A percentile compares a stretch with the other conserved stretches of the same genome.
These are phyloP conservation scores for Montipora capricornis DNA, from an alignment of 64 coral and sea anemone species.

Conservation along the genomic window DNA sequence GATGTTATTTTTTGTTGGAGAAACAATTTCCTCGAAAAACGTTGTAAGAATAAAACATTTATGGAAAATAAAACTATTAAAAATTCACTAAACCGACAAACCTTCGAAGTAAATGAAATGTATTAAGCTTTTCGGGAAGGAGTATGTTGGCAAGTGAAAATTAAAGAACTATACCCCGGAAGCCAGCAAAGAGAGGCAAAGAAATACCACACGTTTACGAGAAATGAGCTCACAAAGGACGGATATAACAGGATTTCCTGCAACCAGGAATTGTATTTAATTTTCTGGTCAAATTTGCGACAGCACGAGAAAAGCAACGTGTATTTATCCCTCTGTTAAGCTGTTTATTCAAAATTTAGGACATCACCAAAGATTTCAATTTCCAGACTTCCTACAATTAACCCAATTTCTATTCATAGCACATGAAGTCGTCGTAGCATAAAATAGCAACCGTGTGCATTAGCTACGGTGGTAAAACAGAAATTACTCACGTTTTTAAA, in stretches of 20 bases:
- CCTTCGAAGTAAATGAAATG: background rate
- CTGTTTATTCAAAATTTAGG: slow-evolving; percentile 67
- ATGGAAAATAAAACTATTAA: slow-evolving; percentile 15
- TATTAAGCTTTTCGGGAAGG: background rate
- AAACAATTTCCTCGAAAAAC: slow-evolving; percentile 17
- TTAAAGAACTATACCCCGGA: background rate
- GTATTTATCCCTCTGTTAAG: slow-evolving; percentile 24
- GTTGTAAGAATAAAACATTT: slow-evolving; percentile 29
- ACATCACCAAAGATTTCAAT: slow-evolving; percentile 54
- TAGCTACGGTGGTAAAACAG: background rate
- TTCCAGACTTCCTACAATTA: slow-evolving; percentile 10
- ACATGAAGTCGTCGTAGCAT: slow-evolving; percentile 50
- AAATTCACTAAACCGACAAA: slow-evolving; percentile 36
- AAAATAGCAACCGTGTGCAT: background rate
- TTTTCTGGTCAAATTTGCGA: slow-evolving; percentile 6
- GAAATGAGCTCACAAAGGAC: background rate
- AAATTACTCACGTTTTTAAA: slow-evolving; percentile 95
- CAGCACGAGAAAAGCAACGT: slow-evolving; percentile 24
- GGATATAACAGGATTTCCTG: too few relatives aligned
- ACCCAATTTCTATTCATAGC: background rate
- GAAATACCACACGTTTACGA: background rate
- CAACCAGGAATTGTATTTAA: background rate
- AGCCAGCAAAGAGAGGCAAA: background rate
- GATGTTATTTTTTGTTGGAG: too few relatives aligned
- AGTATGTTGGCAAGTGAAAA: background rate